A percentile compares a stretch with the other conserved stretches of the same genome.
Evolutionary conservation across 2,888 invertebrate genomes (phyloP).

Genomic region (Cryptus armator): DNA sequence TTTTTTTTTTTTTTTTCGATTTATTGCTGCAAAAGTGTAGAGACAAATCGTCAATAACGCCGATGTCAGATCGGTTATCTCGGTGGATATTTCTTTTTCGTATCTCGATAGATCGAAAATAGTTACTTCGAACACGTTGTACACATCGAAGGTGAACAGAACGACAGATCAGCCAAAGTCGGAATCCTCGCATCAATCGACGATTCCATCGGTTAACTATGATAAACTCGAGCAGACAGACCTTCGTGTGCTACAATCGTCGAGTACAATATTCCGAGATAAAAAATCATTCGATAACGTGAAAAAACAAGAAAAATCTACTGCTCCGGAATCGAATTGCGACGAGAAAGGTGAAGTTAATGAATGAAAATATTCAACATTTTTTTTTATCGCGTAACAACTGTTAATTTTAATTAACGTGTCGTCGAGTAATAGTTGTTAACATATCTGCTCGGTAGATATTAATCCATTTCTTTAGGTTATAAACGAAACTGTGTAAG

Average conservation of each 20-base stretch:
- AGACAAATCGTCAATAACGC: not conserved
- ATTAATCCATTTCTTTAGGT: not conserved
- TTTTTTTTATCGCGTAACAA: not conserved
- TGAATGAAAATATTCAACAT: not conserved
- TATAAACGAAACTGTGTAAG: not conserved
- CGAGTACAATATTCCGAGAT: constrained; percentile 23
- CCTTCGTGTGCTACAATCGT: constrained; percentile 12
- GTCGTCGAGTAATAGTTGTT: not conserved
- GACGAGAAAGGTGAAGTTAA: constrained; percentile 46
- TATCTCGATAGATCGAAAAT: constrained; percentile 56
- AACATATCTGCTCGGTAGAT: too few species aligned
- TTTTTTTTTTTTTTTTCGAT: not conserved
- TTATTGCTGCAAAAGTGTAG: not conserved
- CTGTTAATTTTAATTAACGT: not conserved
- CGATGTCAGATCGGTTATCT: not conserved
- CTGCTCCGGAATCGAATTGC: constrained; percentile 22
- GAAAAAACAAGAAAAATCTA: constrained; percentile 40
- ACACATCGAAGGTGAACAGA: constrained; percentile 32
- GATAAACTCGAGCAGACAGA: constrained; percentile 23
- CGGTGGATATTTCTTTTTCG: not conserved
- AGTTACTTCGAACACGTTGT: constrained; percentile 51
- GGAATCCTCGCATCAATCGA: constrained; percentile 32
- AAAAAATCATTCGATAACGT: not conserved
- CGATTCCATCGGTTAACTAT: constrained; percentile 6
- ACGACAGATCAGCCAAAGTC: constrained; percentile 23